Evolutionary conservation across 2,888 invertebrate genomes (phyloP).

Genomic region (Trachelus stipa): DNA sequence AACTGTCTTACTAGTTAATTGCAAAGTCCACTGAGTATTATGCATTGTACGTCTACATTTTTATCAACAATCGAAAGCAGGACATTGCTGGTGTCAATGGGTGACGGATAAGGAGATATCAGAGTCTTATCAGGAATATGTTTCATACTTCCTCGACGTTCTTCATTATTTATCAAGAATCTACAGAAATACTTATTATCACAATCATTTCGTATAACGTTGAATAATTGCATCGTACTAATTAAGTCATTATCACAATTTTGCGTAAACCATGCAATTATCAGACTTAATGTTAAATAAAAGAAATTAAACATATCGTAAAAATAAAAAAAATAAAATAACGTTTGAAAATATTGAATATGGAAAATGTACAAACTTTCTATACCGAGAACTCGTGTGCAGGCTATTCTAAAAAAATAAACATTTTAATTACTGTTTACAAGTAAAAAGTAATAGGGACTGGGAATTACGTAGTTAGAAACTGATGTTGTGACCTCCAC

Average conservation of each 20-base stretch:
- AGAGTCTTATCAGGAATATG: not conserved
- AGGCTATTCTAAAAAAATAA: slow-evolving; percentile 34
- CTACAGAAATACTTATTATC: not conserved
- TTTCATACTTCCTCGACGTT: not conserved
- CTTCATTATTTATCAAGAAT: not conserved
- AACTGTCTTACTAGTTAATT: not conserved
- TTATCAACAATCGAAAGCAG: not conserved
- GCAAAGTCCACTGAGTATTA: not conserved
- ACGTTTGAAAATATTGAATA: not conserved
- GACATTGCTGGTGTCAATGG: not conserved
- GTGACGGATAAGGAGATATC: not conserved
- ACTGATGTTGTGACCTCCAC: slow-evolving; percentile 15
- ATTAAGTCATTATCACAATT: not conserved
- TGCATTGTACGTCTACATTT: not conserved
- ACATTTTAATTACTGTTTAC: slow-evolving; percentile 37
- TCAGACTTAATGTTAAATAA: not conserved
- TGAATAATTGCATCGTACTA: not conserved
- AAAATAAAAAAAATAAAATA: not conserved
- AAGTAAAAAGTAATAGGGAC: slow-evolving; percentile 21
- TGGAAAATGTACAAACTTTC: not conserved
- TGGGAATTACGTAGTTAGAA: not conserved
- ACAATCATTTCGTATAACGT: not conserved
- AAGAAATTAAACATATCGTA: not conserved
- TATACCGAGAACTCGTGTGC: not conserved
- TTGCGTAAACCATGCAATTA: not conserved